Conservation (phyloP, 2,797 vertebrate genomes). For the Sebastes nivosus region DNA sequence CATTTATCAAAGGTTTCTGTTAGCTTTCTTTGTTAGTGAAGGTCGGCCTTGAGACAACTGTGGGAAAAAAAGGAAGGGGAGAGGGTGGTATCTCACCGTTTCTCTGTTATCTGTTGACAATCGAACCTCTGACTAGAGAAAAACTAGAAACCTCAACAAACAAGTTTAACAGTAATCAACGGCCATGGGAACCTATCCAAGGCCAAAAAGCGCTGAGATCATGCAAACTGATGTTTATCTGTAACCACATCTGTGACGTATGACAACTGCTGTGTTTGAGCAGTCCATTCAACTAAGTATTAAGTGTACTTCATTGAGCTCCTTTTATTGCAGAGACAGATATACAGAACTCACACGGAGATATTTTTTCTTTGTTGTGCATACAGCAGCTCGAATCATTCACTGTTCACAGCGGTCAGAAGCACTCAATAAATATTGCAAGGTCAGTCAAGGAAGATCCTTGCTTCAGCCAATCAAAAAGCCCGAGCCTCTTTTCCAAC, state of each 20-base stretch:
- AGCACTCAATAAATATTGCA: constrained; percentile 56
- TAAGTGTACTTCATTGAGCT: background rate
- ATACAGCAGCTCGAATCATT: constrained; percentile 2
- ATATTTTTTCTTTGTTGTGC: background rate
- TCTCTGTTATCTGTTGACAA: constrained; percentile 52
- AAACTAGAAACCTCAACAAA: constrained; percentile 25
- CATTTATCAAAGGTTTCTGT: constrained; percentile 36
- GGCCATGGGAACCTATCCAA: constrained; percentile 62
- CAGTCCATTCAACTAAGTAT: background rate
- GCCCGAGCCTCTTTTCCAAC: constrained; percentile 21
- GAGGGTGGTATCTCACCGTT: background rate
- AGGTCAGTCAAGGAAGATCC: constrained; percentile 46
- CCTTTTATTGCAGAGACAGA: background rate
- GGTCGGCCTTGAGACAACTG: constrained; percentile 32
- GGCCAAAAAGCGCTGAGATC: constrained; percentile 56
- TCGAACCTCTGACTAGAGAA: constrained; percentile 8
- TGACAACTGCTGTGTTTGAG: constrained; percentile 37
- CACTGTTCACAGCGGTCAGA: constrained; percentile 23
- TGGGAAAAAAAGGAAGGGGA: background rate
- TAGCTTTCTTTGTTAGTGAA: constrained; percentile 25
- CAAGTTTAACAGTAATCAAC: constrained; percentile 46
- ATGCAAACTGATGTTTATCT: constrained; percentile 59
- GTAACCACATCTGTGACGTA: constrained; percentile 37
- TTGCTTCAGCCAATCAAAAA: constrained; percentile 48
- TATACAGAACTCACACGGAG: background rate